A percentile compares a stretch with the other conserved stretches of the same genome.
These are phyloP conservation scores for Ypsolopha scabrella DNA, from an alignment of 2,888 invertebrate species.

Conservation along the genomic window DNA sequence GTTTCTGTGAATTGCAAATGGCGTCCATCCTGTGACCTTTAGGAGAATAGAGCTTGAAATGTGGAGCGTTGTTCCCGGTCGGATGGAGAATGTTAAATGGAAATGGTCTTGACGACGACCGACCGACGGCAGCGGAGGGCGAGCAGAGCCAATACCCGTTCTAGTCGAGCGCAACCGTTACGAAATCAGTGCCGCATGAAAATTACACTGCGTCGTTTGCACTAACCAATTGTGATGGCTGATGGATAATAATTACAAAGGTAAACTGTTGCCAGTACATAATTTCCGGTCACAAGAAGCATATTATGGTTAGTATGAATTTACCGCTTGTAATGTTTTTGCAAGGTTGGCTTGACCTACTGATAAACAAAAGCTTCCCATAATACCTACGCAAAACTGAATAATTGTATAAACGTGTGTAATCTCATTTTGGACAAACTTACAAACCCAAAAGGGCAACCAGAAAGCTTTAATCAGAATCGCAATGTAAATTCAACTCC, in stretches of 20 bases:
- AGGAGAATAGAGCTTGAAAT: slow-evolving; percentile 4
- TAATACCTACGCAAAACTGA: too few species aligned
- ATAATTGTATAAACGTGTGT: too few species aligned
- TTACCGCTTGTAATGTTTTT: too few species aligned
- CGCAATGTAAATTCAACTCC: slow-evolving; percentile 58
- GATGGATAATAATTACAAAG: slow-evolving; percentile 7
- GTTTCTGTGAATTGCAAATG: background rate
- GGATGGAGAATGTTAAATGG: slow-evolving; percentile 36
- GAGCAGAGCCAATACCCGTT: slow-evolving; percentile 59
- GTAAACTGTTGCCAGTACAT: too few species aligned
- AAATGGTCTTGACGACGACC: slow-evolving; percentile 26
- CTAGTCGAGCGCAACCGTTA: slow-evolving; percentile 67
- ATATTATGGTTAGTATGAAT: too few species aligned
- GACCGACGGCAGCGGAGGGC: slow-evolving; percentile 17
- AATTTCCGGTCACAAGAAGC: too few species aligned
- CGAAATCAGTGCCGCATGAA: slow-evolving; percentile 66
- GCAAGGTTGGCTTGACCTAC: too few species aligned
- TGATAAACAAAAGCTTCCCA: too few species aligned
- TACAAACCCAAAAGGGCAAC: background rate
- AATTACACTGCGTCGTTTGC: slow-evolving; percentile 32
- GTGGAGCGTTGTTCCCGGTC: slow-evolving; percentile 9
- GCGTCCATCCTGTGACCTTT: background rate
- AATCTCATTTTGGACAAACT: background rate
- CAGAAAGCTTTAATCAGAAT: slow-evolving; percentile 22
- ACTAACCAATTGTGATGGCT: slow-evolving; percentile 11